phyloP scores from a whole-genome alignment of 2,888 invertebrate species.

The Nudaria mundana region DNA sequence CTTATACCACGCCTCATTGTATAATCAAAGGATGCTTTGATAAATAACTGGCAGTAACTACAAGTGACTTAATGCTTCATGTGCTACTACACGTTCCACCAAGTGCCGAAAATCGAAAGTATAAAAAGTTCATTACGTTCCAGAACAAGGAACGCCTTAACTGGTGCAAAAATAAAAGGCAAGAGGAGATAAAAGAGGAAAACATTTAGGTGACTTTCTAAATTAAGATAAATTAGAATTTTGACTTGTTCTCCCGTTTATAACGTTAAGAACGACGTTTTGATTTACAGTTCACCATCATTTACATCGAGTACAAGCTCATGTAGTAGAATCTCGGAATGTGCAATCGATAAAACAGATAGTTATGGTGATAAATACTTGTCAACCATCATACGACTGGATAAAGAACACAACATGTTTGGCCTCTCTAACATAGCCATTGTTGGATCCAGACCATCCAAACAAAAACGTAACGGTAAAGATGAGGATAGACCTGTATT shows the following conservation, averaged over 20 bases:
- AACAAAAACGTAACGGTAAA: slow-evolving; percentile 41
- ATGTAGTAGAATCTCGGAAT: slow-evolving; percentile 47
- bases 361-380: slow-evolving; percentile 55
- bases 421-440: slow-evolving; percentile 67
- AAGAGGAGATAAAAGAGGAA: slow-evolving; percentile 28
- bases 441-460: slow-evolving; percentile 46
- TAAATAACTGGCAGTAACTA: too few relatives aligned
- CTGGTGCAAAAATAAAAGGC: slow-evolving; percentile 55
- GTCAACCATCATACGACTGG: slow-evolving; percentile 65
- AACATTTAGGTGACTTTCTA: slow-evolving; percentile 12
- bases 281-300: slow-evolving; percentile 52
- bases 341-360: slow-evolving; percentile 24
- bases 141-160: slow-evolving; percentile 67
- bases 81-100: too few relatives aligned
- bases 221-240: not conserved
- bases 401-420: slow-evolving; percentile 71
- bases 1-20: too few relatives aligned
- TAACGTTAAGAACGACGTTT: slow-evolving; percentile 2
- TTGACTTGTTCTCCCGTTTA: not conserved
- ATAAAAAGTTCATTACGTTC: slow-evolving; percentile 53
- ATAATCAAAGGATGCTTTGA: too few relatives aligned
- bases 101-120: too few relatives aligned
- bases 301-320: slow-evolving; percentile 47
- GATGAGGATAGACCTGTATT: slow-evolving; percentile 59
- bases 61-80: too few relatives aligned